Percentiles rank a stretch among this genome's conserved stretches.
phyloP scores from a whole-genome alignment of 2,888 invertebrate genomes.

The Synanthedon vespiformis region DNA sequence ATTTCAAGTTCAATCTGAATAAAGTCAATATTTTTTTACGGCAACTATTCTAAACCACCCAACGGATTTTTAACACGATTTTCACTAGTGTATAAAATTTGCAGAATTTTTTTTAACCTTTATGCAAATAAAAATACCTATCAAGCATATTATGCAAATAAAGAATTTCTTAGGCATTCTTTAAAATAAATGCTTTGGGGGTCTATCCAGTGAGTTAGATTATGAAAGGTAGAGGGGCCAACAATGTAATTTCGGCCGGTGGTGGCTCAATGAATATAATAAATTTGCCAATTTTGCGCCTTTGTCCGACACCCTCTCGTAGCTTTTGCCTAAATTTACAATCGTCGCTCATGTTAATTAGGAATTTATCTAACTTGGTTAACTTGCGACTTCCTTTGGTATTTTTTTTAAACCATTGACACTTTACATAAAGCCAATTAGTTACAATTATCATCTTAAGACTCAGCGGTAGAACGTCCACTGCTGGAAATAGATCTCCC shows the following conservation, averaged over 20 bases:
- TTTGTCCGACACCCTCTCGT: constrained; percentile 12
- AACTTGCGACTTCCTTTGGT: too few species aligned
- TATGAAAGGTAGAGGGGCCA: constrained; percentile 9
- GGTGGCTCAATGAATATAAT: constrained; percentile 24
- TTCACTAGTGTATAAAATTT: too few species aligned
- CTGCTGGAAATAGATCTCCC: too few species aligned
- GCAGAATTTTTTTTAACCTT: too few species aligned
- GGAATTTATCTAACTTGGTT: constrained; percentile 11
- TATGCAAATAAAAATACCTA: neutral
- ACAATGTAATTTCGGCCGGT: constrained; percentile 16
- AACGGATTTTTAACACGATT: too few species aligned
- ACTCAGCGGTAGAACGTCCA: too few species aligned
- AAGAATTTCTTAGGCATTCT: neutral
- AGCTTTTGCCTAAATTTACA: constrained; percentile 14
- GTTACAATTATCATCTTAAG: too few species aligned
- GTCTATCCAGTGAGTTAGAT: constrained; percentile 10
- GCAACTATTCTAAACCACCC: too few species aligned
- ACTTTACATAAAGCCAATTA: too few species aligned
- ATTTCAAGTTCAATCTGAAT: too few species aligned
- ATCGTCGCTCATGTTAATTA: constrained; percentile 22
- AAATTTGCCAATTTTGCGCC: constrained; percentile 30
- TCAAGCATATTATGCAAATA: neutral
- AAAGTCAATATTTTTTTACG: too few species aligned
- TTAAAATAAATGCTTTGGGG: neutral
- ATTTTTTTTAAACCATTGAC: too few species aligned